Base-by-base conservation (phyloP, 2,888 invertebrate species). In the Dorcus parallelipipedus region DNA sequence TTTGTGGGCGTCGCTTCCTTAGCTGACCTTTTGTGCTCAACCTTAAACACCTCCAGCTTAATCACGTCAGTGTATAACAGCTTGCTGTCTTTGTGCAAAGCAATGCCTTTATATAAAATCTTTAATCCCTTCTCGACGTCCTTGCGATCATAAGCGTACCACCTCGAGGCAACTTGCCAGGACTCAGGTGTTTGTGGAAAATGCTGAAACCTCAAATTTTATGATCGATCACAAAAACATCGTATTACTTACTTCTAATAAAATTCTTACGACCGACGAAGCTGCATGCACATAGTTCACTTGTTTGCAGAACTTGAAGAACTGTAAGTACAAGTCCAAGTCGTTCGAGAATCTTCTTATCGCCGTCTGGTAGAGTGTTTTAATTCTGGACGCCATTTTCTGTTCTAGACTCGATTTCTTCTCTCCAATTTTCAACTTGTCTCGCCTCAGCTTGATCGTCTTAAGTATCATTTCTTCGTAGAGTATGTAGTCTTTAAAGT, bases 81-180 rank as follows among this genome's bases (percentile, higher is more conserved):
- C 67, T 85, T 82, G 1, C 87, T 86, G 9, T 86, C 80, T 0
- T 88, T 86, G 75, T 93, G 91, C 63, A 89, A 83, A 53, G 90
- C 86, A 17, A 95, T 77, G 0, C 90, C 95, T 70, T 90, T 86
- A 47, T 92, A 80, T 10, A 95, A 79, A 61, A 90, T 84, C 60
- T 81, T 83, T 64, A 90, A 83, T 1, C 93, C 91, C 66, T 82
- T 86, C 20, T 87, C 84, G 8, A 86, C 72, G 64, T 89, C 87
- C 38, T 84, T 80, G 60, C 84, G 84, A 61, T 88, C 86, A 67
- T 88, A 84, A 53, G 85, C 84, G 75, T 93, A 91, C 86, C 88
- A 92, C 66, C 84, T 84, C 8, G 91, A 91, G 0, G 93, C 93
- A 64, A 88, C 78, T 57, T 88, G 84, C 93, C 94, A 95, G 61